Conservation (phyloP, 2,888 invertebrate species). For the Blastobasis adustella region DNA sequence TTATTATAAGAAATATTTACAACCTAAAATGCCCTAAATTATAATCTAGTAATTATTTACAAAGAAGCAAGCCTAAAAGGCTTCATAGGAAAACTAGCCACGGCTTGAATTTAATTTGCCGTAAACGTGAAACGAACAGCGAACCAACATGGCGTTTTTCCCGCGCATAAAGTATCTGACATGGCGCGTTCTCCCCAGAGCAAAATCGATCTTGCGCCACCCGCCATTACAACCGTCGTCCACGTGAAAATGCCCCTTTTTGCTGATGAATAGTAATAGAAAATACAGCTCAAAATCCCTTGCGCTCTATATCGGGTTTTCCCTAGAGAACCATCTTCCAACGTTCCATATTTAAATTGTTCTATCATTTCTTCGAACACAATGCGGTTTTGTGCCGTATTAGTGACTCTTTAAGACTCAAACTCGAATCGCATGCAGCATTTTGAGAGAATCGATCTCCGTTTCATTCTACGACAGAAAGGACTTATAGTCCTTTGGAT, state of each 20-base stretch:
- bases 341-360: constrained; percentile 65
- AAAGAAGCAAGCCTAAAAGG: neutral
- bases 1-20: too few relatives aligned
- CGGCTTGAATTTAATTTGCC: constrained; percentile 5
- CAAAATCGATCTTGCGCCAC: constrained; percentile 55
- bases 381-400: constrained; percentile 26
- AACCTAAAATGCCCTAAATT: too few relatives aligned
- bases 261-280: neutral
- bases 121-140: neutral
- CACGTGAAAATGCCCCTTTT: constrained; percentile 23
- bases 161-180: constrained; percentile 38
- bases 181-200: constrained; percentile 54
- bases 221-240: constrained; percentile 25
- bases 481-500: constrained; percentile 24
- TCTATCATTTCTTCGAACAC: constrained; percentile 40
- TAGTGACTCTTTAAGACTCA: neutral
- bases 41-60: too few relatives aligned
- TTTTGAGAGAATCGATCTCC: constrained; percentile 71
- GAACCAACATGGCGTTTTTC: constrained; percentile 21
- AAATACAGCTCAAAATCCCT: constrained; percentile 28
- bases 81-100: neutral
- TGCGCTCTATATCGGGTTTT: constrained; percentile 42
- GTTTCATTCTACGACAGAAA: constrained; percentile 29
- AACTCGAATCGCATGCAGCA: constrained; percentile 16
- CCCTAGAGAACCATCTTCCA: constrained; percentile 72